Conservation (phyloP, 2,888 invertebrate species). For the Leucozona laternaria region DNA sequence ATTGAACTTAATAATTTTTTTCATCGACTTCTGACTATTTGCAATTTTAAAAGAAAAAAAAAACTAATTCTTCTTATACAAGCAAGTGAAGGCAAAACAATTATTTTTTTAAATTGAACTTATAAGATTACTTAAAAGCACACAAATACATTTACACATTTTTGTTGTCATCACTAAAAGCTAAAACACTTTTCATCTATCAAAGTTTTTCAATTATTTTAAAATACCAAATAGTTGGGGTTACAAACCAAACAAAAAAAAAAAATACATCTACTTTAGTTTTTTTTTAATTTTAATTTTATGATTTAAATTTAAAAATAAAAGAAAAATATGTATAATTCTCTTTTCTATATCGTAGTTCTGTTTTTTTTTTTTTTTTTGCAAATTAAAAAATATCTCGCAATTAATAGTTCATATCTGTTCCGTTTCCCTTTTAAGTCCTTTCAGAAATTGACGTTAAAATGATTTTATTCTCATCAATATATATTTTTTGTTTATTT, state of each 20-base stretch:
- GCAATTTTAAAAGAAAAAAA: slow-evolving; percentile 8
- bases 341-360: background rate
- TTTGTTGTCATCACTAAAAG: slow-evolving; percentile 64
- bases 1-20: slow-evolving; percentile 10
- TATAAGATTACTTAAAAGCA: slow-evolving; percentile 45
- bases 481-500: slow-evolving; percentile 32
- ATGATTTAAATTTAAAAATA: background rate
- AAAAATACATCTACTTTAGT: slow-evolving; percentile 3
- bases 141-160: slow-evolving; percentile 58
- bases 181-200: slow-evolving; percentile 61
- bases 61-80: slow-evolving; percentile 8
- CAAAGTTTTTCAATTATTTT: slow-evolving; percentile 25
- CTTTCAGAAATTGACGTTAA: slow-evolving; percentile 74
- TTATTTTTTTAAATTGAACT: background rate
- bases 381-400: slow-evolving; percentile 54
- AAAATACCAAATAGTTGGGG: slow-evolving; percentile 8
- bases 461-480: slow-evolving; percentile 46
- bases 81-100: slow-evolving; percentile 31
- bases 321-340: slow-evolving; percentile 13
- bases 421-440: slow-evolving; percentile 62
- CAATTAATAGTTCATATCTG: slow-evolving; percentile 52
- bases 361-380: background rate
- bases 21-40: slow-evolving; percentile 38
- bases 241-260: background rate
- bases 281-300: background rate